A percentile compares a stretch with the other conserved stretches of the same genome.
phyloP scores from a whole-genome alignment of 1,140 invertebrate species.

The Potamilus streckersoni region DNA sequence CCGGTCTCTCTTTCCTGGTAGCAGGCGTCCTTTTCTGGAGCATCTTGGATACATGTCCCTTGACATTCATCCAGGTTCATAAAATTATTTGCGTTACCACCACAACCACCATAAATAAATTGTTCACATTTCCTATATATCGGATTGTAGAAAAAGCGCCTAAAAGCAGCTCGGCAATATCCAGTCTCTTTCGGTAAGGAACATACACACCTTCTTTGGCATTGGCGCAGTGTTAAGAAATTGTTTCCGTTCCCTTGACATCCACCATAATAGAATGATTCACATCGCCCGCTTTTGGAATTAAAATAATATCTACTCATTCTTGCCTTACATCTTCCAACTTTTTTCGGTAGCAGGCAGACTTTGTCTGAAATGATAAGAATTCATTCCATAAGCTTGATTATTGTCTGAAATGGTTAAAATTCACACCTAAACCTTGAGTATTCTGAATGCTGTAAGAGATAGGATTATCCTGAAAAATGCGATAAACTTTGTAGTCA shows the following conservation, averaged over 20 bases:
- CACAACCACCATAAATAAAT: constrained; percentile 73
- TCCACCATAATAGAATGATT: constrained; percentile 73
- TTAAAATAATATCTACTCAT: constrained; percentile 71
- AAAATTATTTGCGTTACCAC: constrained; percentile 73
- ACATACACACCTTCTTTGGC: constrained; percentile 43
- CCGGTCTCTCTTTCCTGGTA: constrained; percentile 14
- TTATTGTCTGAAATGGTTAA: no score
- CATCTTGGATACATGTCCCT: background rate
- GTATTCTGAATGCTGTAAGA: no score
- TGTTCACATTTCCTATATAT: constrained; percentile 66
- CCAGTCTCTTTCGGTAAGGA: constrained; percentile 49
- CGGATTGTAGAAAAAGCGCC: constrained; percentile 69
- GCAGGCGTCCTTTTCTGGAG: no score
- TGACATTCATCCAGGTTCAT: constrained; percentile 33
- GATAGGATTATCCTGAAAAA: no score
- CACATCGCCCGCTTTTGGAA: constrained; percentile 62
- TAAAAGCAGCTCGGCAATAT: constrained; percentile 51
- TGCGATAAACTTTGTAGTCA: no score
- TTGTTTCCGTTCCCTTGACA: constrained; percentile 74
- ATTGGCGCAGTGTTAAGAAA: constrained; percentile 60
- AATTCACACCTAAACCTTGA: no score
- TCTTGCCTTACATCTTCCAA: constrained; percentile 41
- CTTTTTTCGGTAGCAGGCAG: constrained; percentile 36
- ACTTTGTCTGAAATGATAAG: constrained; percentile 6
- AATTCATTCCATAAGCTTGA: no score